These are phyloP conservation scores for Heloderma charlesbogerti DNA, from an alignment of 2,113 vertebrate species.

Conservation along the genomic window DNA sequence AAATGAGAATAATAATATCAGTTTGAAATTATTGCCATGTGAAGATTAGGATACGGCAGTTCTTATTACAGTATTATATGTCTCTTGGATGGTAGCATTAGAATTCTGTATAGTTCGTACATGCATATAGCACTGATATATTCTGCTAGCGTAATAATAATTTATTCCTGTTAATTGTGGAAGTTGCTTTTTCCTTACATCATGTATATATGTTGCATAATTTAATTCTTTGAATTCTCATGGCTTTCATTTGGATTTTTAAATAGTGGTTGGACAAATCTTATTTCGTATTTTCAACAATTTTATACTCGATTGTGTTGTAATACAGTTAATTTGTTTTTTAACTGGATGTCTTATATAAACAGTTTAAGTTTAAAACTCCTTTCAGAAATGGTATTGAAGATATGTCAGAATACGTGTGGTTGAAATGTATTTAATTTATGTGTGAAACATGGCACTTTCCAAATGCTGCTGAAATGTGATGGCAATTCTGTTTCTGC, in stretches of 20 bases:
- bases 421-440: slow-evolving; percentile 9
- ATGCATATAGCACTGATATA: slow-evolving; percentile 54
- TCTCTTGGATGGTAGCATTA: slow-evolving; percentile 54
- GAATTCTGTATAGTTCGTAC: slow-evolving; percentile 55
- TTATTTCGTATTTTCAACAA: slow-evolving; percentile 41
- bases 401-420: slow-evolving; percentile 14
- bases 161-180: slow-evolving; percentile 41
- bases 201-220: neutral
- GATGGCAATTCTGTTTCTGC: slow-evolving; percentile 32
- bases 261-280: slow-evolving; percentile 1
- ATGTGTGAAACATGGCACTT: neutral
- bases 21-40: slow-evolving; percentile 89
- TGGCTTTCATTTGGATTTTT: slow-evolving; percentile 40
- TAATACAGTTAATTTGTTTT: slow-evolving; percentile 52
- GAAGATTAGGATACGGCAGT: slow-evolving; percentile 87
- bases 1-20: slow-evolving; percentile 94
- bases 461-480: slow-evolving; percentile 14
- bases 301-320: slow-evolving; percentile 9
- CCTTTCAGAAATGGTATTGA: slow-evolving; percentile 40
- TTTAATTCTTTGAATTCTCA: slow-evolving; percentile 15
- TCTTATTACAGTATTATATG: slow-evolving; percentile 87
- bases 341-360: slow-evolving; percentile 41
- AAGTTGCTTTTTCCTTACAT: slow-evolving; percentile 2
- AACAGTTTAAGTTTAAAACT: slow-evolving; percentile 42
- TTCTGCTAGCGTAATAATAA: slow-evolving; percentile 30